A percentile compares a stretch with the other conserved stretches of the same genome.
Conservation (phyloP, 2,888 invertebrate species). For the Brenthis ino region DNA sequence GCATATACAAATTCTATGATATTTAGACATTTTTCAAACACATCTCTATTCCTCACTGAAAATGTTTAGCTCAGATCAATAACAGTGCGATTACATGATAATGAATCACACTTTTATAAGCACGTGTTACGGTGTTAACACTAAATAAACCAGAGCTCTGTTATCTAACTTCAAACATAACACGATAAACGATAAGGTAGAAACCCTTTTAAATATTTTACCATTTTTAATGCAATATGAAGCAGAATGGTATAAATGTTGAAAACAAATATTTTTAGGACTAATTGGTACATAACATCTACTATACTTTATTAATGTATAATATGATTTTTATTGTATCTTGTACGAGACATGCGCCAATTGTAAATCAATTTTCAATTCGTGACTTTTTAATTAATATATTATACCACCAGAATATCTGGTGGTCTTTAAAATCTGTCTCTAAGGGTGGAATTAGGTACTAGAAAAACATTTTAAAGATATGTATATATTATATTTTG, state of each 20-base stretch:
- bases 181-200: conserved; percentile 64
- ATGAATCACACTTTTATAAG: conserved; percentile 32
- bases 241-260: background rate
- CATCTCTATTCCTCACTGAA: background rate
- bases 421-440: no score
- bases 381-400: no score
- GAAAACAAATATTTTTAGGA: background rate
- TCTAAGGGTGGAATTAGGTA: no score
- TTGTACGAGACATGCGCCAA: no score
- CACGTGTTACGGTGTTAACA: conserved; percentile 37
- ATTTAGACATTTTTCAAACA: background rate
- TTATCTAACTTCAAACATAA: conserved; percentile 65
- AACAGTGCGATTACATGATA: conserved; percentile 15
- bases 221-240: conserved; percentile 11
- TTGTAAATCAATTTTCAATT: no score
- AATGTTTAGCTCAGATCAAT: conserved; percentile 8
- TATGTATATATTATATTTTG: no score
- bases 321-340: no score
- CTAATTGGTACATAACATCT: no score
- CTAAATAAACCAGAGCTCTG: conserved; percentile 53
- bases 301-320: no score
- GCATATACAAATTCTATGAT: no score
- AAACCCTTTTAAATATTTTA: conserved; percentile 32
- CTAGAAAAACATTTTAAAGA: no score
- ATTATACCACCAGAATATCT: no score